Conservation (phyloP, 2,113 vertebrate species). For the Hippocampus comes region DNA sequence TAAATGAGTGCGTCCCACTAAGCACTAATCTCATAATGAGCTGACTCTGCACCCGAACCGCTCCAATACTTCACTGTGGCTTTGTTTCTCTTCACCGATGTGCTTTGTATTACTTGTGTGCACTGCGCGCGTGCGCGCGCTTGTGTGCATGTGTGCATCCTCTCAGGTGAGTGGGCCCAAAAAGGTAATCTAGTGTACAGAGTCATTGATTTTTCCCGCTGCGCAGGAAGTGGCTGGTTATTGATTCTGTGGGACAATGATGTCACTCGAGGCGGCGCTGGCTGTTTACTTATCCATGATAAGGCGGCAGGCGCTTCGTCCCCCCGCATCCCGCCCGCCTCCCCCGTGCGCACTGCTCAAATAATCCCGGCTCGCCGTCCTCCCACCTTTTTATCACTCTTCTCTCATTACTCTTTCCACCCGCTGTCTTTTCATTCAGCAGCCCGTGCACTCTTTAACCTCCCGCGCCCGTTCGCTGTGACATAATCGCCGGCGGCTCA, state of each 20-base stretch:
- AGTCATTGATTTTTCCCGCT: slow-evolving; percentile 64
- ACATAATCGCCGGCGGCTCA: slow-evolving; percentile 36
- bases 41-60: slow-evolving; percentile 55
- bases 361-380: slow-evolving; percentile 51
- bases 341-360: slow-evolving; percentile 48
- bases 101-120: slow-evolving; percentile 18
- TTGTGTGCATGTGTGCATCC: slow-evolving; percentile 25
- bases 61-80: slow-evolving; percentile 42
- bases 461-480: slow-evolving; percentile 35
- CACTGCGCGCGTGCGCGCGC: slow-evolving; percentile 4
- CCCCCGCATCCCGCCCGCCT: neutral
- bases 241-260: slow-evolving; percentile 71
- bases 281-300: slow-evolving; percentile 71
- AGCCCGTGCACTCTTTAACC: slow-evolving; percentile 45
- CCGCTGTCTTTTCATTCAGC: slow-evolving; percentile 35
- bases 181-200: slow-evolving; percentile 68
- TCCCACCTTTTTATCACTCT: slow-evolving; percentile 41
- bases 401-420: slow-evolving; percentile 58
- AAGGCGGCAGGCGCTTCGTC: slow-evolving; percentile 49
- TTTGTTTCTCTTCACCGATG: slow-evolving; percentile 42
- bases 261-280: slow-evolving; percentile 63
- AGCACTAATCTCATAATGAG: slow-evolving; percentile 62
- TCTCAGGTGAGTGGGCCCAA: slow-evolving; percentile 61
- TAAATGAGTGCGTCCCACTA: slow-evolving; percentile 42
- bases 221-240: slow-evolving; percentile 68